These are phyloP conservation scores for Pelvicachromis taeniatus DNA, from an alignment of 2,113 vertebrate genomes.

Conservation along the genomic window DNA sequence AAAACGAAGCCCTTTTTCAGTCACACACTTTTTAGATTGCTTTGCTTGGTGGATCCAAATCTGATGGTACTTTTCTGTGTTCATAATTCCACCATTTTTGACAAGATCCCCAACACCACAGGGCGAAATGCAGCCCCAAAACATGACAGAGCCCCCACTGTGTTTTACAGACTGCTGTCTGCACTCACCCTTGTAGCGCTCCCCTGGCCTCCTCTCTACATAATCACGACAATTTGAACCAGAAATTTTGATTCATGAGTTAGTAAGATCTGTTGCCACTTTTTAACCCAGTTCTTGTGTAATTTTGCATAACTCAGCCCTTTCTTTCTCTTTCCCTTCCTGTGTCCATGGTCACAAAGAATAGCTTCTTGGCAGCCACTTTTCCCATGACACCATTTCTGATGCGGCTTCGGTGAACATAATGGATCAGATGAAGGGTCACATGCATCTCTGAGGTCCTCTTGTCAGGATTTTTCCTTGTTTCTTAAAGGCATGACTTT, in stretches of 20 bases:
- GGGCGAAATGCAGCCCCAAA: neutral
- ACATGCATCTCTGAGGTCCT: neutral
- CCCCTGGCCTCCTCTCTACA: neutral
- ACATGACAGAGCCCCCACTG: neutral
- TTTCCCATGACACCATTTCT: neutral
- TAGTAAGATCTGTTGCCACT: neutral
- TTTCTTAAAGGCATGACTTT: neutral
- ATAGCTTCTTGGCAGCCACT: neutral
- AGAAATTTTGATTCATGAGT: neutral
- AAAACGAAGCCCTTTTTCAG: neutral
- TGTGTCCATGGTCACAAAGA: neutral
- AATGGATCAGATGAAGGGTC: neutral
- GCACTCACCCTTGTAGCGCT: rapidly evolving
- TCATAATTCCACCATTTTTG: neutral
- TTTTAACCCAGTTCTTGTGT: neutral
- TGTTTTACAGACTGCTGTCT: neutral
- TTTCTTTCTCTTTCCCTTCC: neutral
- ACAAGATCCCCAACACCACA: neutral
- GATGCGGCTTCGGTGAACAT: neutral
- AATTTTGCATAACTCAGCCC: neutral
- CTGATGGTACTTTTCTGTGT: neutral
- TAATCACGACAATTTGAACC: too few relatives aligned
- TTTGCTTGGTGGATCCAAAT: neutral
- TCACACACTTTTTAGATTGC: neutral
- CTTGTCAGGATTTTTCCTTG: neutral